Percentiles rank a stretch among this genome's conserved stretches.
phyloP scores from a whole-genome alignment of 1,140 invertebrate genomes.

The Oncopeltus fasciatus region DNA sequence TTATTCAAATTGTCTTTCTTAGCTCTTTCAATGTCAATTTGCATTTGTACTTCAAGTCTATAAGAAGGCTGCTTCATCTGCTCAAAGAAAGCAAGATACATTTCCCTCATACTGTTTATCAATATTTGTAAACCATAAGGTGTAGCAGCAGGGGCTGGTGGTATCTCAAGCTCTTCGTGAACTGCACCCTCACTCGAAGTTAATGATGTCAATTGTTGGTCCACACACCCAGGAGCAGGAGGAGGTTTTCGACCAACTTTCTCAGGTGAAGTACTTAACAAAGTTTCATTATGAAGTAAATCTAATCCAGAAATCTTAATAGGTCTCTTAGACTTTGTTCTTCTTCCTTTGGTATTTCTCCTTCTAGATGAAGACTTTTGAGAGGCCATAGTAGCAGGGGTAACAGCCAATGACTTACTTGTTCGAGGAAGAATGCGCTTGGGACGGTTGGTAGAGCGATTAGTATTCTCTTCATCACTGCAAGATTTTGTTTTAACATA shows the following conservation, averaged over 20 bases:
- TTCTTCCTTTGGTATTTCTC: constrained; percentile 38
- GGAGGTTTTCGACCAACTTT: constrained; percentile 26
- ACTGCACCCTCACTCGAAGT: constrained; percentile 40
- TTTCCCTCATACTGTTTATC: constrained; percentile 61
- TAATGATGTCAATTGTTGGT: constrained; percentile 50
- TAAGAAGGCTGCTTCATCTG: constrained; percentile 66
- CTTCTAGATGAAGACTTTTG: constrained; percentile 22
- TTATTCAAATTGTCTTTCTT: constrained; percentile 58
- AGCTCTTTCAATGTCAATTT: constrained; percentile 67
- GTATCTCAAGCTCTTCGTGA: constrained; percentile 67
- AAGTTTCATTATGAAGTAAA: constrained; percentile 73
- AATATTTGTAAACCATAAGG: constrained; percentile 77
- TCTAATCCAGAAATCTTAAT: constrained; percentile 71
- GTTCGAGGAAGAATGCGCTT: constrained; percentile 4
- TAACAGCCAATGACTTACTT: neutral
- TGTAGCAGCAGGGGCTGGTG: constrained; percentile 54
- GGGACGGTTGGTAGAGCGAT: neutral
- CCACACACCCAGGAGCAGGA: constrained; percentile 69
- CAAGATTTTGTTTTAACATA: neutral
- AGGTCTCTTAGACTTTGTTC: constrained; percentile 36
- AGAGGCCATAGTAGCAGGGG: neutral
- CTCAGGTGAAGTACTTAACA: constrained; percentile 59
- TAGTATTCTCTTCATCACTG: neutral
- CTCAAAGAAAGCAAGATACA: constrained; percentile 67
- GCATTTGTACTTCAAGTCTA: constrained; percentile 47